These are phyloP conservation scores for Protobothrops mucrosquamatus DNA, from an alignment of 2,113 vertebrate genomes.

Conservation along the genomic window DNA sequence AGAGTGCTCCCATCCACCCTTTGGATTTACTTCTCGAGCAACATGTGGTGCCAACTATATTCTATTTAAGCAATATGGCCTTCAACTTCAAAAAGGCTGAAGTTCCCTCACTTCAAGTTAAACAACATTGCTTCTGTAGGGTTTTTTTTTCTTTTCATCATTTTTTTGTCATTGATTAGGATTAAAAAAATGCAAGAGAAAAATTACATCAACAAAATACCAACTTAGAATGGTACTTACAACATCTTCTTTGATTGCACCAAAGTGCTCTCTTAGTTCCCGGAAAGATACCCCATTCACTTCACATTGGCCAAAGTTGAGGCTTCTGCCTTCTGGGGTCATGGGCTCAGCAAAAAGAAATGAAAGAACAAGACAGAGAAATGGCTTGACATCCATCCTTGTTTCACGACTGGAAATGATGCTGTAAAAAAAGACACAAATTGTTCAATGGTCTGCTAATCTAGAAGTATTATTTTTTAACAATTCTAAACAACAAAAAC, in stretches of 20 bases:
- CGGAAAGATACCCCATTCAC: conserved; percentile 21
- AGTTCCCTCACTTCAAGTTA: background rate
- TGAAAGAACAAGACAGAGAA: background rate
- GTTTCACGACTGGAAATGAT: background rate
- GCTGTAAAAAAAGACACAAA: background rate
- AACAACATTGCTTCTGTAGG: background rate
- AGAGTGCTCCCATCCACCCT: background rate
- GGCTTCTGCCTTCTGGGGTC: background rate
- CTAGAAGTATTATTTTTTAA: background rate
- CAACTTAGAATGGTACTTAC: conserved; percentile 29
- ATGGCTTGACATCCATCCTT: background rate
- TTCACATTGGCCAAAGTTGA: conserved; percentile 26
- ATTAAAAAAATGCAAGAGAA: background rate
- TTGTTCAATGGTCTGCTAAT: background rate
- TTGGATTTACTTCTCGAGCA: background rate
- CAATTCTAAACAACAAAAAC: background rate
- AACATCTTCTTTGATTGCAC: conserved; percentile 20
- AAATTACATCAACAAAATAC: background rate
- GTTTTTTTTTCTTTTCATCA: background rate
- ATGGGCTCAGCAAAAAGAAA: background rate
- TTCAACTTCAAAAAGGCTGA: background rate
- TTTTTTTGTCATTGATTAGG: background rate
- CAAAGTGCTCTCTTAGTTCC: conserved; percentile 37
- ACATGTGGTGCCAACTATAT: background rate
- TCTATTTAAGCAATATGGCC: background rate